These are phyloP conservation scores for Ailuropoda melanoleuca DNA, from an alignment of 2,113 vertebrate genomes.

Conservation along the genomic window DNA sequence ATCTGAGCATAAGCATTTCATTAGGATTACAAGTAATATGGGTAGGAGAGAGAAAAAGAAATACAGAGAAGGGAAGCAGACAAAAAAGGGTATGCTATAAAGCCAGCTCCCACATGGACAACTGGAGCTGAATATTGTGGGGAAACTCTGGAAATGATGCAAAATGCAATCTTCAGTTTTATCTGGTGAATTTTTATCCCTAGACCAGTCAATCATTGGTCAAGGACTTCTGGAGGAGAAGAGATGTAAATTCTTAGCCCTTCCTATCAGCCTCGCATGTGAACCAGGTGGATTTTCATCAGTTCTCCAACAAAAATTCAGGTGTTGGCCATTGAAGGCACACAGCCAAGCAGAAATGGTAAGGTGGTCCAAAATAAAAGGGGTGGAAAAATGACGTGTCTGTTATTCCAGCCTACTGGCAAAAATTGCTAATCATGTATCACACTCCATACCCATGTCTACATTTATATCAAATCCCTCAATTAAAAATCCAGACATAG, in stretches of 20 bases:
- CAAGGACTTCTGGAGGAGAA: neutral
- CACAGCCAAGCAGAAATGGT: neutral
- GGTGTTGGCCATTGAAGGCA: neutral
- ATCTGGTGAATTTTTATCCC: neutral
- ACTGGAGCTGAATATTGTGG: neutral
- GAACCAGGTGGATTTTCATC: neutral
- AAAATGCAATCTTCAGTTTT: neutral
- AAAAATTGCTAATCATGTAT: neutral
- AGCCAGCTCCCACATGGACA: neutral
- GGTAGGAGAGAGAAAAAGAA: neutral
- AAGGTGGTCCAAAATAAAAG: neutral
- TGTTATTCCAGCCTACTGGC: neutral
- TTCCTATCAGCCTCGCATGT: neutral
- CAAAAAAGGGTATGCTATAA: neutral
- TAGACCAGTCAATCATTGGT: neutral
- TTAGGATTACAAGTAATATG: neutral
- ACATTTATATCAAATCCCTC: neutral
- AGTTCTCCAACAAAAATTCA: neutral
- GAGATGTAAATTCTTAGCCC: neutral
- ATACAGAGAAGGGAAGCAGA: neutral
- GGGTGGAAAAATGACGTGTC: rapidly evolving
- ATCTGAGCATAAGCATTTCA: neutral
- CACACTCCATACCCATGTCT: neutral
- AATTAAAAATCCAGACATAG: neutral
- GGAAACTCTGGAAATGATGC: neutral